These are phyloP conservation scores for Leucophora obtusa DNA, from an alignment of 2,888 invertebrate species.

Conservation along the genomic window DNA sequence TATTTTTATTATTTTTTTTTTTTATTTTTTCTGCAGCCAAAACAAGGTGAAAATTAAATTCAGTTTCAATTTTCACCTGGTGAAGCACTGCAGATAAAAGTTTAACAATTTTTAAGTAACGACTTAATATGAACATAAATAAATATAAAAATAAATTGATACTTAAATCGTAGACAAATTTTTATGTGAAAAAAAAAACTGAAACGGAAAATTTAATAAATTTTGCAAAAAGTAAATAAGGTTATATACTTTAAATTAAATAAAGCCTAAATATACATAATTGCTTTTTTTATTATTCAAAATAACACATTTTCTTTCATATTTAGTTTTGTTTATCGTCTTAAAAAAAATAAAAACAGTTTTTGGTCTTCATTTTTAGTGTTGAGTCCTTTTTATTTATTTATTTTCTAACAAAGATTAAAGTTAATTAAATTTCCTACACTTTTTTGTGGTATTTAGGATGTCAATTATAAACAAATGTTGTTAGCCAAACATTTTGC, in stretches of 20 bases:
- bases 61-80: slow-evolving; percentile 53
- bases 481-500: slow-evolving; percentile 41
- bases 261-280: too few relatives aligned
- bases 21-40: slow-evolving; percentile 40
- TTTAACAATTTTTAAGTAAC: background rate
- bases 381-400: slow-evolving; percentile 17
- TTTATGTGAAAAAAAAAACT: background rate
- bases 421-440: slow-evolving; percentile 52
- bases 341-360: background rate
- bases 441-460: slow-evolving; percentile 13
- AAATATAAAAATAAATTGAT: slow-evolving; percentile 1
- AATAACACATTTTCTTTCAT: background rate
- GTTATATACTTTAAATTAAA: background rate
- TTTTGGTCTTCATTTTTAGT: slow-evolving; percentile 43
- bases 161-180: background rate
- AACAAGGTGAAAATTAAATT: slow-evolving; percentile 58
- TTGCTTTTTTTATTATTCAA: too few relatives aligned
- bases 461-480: slow-evolving; percentile 57
- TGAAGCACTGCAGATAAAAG: slow-evolving; percentile 45
- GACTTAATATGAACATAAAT: background rate
- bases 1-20: slow-evolving; percentile 27
- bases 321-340: background rate
- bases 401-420: slow-evolving; percentile 17
- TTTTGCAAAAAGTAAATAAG: background rate
- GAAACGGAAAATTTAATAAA: background rate